Evolutionary conservation across 2,888 invertebrate species (phyloP).

Genomic region (Parochlus steinenii): DNA sequence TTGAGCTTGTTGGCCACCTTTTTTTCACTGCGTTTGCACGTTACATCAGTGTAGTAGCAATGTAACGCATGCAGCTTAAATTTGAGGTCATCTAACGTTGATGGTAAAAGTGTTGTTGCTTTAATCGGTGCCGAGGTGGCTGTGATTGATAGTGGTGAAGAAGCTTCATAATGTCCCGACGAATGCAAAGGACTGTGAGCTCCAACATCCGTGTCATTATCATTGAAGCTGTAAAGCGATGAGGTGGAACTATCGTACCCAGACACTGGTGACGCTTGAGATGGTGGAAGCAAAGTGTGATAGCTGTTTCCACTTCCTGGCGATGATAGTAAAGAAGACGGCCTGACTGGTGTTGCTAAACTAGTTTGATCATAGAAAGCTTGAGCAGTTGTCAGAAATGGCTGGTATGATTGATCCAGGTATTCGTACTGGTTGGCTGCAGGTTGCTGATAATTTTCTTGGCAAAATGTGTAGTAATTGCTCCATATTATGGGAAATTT

Average conservation of each 20-base stretch:
- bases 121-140: slow-evolving; percentile 23
- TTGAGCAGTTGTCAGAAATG: slow-evolving; percentile 2
- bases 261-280: slow-evolving; percentile 28
- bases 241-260: slow-evolving; percentile 31
- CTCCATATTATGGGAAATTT: slow-evolving; percentile 10
- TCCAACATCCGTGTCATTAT: slow-evolving; percentile 15
- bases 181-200: slow-evolving; percentile 5
- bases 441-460: background rate
- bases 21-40: slow-evolving; percentile 30
- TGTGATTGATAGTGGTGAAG: slow-evolving; percentile 17
- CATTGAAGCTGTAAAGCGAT: slow-evolving; percentile 17
- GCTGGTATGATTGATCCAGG: slow-evolving; percentile 1
- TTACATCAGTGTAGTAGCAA: slow-evolving; percentile 34
- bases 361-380: background rate
- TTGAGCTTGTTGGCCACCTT: slow-evolving; percentile 32
- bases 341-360: background rate
- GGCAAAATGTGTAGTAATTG: slow-evolving; percentile 7
- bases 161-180: slow-evolving; percentile 15
- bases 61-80: slow-evolving; percentile 37
- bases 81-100: slow-evolving; percentile 29
- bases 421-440: too few species aligned
- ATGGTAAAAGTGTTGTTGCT: slow-evolving; percentile 19
- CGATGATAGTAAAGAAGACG: slow-evolving; percentile 5
- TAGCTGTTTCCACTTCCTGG: slow-evolving; percentile 14
- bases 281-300: slow-evolving; percentile 18